Conservation (phyloP, 2,888 invertebrate genomes). For the Hartigia nigra region DNA sequence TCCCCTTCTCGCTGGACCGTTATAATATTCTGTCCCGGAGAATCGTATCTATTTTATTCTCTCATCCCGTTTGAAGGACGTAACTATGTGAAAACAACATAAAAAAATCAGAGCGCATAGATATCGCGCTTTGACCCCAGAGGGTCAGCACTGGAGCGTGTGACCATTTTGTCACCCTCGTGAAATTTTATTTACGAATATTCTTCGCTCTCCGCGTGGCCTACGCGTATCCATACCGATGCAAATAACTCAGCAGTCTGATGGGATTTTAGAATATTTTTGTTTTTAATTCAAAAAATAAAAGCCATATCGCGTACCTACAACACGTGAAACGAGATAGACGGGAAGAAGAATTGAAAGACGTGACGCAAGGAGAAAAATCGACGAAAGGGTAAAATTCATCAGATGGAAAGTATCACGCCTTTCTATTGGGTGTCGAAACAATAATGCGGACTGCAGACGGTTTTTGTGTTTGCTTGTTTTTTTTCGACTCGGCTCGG, state of each 20-base stretch:
- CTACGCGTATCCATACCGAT: background rate
- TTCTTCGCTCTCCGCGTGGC: slow-evolving; percentile 18
- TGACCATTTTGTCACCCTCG: slow-evolving; percentile 58
- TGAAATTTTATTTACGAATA: slow-evolving; percentile 56
- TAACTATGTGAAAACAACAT: slow-evolving; percentile 62
- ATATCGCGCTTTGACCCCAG: slow-evolving; percentile 43
- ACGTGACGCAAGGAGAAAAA: background rate
- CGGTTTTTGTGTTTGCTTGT: slow-evolving; percentile 48
- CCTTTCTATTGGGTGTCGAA: slow-evolving; percentile 40
- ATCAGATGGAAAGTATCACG: slow-evolving; percentile 57
- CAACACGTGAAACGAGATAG: background rate
- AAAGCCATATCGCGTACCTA: background rate
- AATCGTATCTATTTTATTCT: slow-evolving; percentile 46
- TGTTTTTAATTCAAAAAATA: background rate
- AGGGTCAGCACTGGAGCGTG: slow-evolving; percentile 64
- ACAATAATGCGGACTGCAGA: slow-evolving; percentile 54
- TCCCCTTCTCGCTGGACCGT: slow-evolving; percentile 56
- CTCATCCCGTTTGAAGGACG: slow-evolving; percentile 35
- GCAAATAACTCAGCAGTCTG: background rate
- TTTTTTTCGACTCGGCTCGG: slow-evolving; percentile 7
- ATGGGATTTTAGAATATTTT: background rate
- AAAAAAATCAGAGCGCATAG: slow-evolving; percentile 54
- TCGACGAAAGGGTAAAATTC: slow-evolving; percentile 40
- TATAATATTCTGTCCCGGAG: slow-evolving; percentile 59
- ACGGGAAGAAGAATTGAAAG: slow-evolving; percentile 17